These are phyloP conservation scores for Fistularia tabacaria DNA, from an alignment of 2,797 vertebrate species.

Conservation along the genomic window DNA sequence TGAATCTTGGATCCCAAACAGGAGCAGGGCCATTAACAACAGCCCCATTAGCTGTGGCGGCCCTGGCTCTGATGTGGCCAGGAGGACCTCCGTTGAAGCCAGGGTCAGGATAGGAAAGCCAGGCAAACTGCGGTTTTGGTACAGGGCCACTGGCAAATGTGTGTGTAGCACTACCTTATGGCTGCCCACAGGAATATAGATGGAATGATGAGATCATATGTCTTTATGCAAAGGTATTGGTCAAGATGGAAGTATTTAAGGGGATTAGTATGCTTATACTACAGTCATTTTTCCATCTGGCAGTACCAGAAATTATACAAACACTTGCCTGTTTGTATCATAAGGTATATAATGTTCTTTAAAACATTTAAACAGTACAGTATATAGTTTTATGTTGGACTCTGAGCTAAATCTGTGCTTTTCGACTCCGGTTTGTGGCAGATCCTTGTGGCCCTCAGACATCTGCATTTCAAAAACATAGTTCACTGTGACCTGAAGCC, in stretches of 20 bases:
- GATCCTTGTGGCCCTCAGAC: constrained; percentile 96
- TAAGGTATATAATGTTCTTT: background rate
- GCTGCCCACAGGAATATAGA: constrained; percentile 53
- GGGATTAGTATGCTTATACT: constrained; percentile 38
- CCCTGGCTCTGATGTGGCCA: constrained; percentile 64
- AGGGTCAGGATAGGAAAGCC: constrained; percentile 49
- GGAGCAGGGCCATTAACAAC: constrained; percentile 68
- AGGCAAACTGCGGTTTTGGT: constrained; percentile 59
- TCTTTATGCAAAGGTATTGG: constrained; percentile 38
- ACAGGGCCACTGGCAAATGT: constrained; percentile 50
- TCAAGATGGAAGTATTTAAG: constrained; percentile 54
- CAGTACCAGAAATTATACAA: constrained; percentile 24
- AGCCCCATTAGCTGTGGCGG: constrained; percentile 63
- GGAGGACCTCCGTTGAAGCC: constrained; percentile 57
- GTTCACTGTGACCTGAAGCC: constrained; percentile 99
- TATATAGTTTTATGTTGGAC: constrained; percentile 15
- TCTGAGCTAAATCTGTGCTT: constrained; percentile 22
- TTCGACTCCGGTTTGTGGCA: constrained; percentile 47
- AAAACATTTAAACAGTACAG: constrained; percentile 14
- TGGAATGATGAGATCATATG: constrained; percentile 50
- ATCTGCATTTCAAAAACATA: constrained; percentile 98
- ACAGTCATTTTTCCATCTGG: constrained; percentile 39
- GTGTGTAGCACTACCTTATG: constrained; percentile 30
- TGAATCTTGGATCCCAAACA: constrained; percentile 48
- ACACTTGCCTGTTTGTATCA: constrained; percentile 25